These are phyloP conservation scores for Tragelaphus strepsiceros DNA, from an alignment of 2,113 vertebrate species.

Conservation along the genomic window DNA sequence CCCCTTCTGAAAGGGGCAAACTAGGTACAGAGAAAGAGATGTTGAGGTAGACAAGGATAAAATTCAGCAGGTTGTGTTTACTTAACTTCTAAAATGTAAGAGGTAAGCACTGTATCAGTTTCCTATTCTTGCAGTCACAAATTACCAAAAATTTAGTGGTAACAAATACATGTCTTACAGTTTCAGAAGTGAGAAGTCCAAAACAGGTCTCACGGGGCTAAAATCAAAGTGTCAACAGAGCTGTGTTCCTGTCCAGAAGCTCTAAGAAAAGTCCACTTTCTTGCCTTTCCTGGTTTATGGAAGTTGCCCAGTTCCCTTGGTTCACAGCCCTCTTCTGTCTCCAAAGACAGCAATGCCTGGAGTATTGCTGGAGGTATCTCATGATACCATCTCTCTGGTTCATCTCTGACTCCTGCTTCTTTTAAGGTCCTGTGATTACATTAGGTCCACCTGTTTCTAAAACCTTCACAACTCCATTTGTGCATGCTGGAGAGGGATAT, in stretches of 20 bases:
- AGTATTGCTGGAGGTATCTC: neutral
- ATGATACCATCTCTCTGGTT: neutral
- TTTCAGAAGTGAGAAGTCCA: neutral
- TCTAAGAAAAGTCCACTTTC: neutral
- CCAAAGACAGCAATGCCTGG: neutral
- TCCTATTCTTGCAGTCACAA: neutral
- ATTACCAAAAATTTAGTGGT: neutral
- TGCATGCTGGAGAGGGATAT: neutral
- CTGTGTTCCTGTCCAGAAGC: neutral
- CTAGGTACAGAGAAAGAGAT: neutral
- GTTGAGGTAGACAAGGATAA: neutral
- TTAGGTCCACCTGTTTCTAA: neutral
- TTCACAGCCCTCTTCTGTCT: fast-evolving
- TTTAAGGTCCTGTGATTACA: neutral
- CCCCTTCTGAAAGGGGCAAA: neutral
- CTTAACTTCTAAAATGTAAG: neutral
- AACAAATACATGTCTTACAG: neutral
- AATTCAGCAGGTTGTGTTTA: neutral
- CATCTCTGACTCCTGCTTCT: neutral
- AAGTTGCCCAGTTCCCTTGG: neutral
- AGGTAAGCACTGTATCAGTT: neutral
- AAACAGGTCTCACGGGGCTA: neutral
- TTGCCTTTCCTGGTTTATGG: neutral
- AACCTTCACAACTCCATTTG: neutral
- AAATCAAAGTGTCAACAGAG: neutral